A percentile compares a stretch with the other conserved stretches of the same genome.
Conservation (phyloP, 2,888 invertebrate species). For the Lasioglossum vierecki region DNA sequence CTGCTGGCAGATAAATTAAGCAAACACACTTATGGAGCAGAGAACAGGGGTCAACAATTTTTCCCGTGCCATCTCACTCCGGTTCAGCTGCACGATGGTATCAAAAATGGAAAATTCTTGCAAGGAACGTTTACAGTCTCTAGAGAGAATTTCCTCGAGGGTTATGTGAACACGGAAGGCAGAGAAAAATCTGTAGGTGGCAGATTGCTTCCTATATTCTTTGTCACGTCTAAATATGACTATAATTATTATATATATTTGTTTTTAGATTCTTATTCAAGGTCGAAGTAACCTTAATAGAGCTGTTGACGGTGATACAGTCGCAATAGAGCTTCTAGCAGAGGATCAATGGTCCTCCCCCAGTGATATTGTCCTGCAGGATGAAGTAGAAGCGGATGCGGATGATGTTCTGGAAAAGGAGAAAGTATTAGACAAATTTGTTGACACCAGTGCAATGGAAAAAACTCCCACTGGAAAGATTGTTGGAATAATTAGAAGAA, state of each 20-base stretch:
- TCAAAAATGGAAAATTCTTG: conserved; percentile 90
- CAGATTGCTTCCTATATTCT: conserved; percentile 29
- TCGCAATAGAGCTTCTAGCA: conserved; percentile 95
- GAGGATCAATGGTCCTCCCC: conserved; percentile 96
- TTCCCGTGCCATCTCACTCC: conserved; percentile 94
- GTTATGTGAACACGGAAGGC: conserved; percentile 91
- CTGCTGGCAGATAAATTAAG: conserved; percentile 93
- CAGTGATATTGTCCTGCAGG: conserved; percentile 92
- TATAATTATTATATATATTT: conserved; percentile 47
- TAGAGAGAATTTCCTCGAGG: conserved; percentile 97
- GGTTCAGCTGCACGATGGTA: conserved; percentile 90
- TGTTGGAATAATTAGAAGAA: conserved; percentile 97
- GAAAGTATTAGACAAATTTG: conserved; percentile 52
- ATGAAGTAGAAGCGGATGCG: conserved; percentile 89
- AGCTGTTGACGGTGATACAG: conserved; percentile 96
- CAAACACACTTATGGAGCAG: conserved; percentile 87
- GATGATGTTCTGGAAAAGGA: conserved; percentile 83
- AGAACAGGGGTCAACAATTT: conserved; percentile 86
- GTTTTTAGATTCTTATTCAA: conserved; percentile 90
- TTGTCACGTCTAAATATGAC: conserved; percentile 4
- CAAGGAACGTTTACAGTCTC: conserved; percentile 95
- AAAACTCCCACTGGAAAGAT: conserved; percentile 89
- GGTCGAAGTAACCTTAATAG: conserved; percentile 94
- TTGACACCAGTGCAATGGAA: conserved; percentile 35
- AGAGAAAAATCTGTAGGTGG: conserved; percentile 91